Conservation (phyloP, 2,113 vertebrate genomes). For the Osmerus eperlanus region DNA sequence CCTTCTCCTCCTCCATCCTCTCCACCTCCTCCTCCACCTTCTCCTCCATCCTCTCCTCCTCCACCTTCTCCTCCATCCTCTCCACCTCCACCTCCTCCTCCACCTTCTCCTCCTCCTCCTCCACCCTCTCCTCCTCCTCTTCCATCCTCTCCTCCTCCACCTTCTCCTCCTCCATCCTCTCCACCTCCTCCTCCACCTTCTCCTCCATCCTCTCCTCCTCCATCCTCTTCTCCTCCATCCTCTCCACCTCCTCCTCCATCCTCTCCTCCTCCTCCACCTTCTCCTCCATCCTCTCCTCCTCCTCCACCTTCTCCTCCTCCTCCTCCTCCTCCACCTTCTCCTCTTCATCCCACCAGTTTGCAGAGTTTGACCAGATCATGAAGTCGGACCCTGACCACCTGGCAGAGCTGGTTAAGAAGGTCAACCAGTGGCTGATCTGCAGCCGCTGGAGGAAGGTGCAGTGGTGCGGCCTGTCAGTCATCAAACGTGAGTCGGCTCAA, state of each 20-base stretch:
- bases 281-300: too few relatives aligned
- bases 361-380: conserved; percentile 99
- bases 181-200: not conserved
- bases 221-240: too few relatives aligned
- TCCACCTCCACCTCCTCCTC: not conserved
- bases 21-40: not conserved
- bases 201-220: too few relatives aligned
- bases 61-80: not conserved
- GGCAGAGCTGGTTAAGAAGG: conserved; percentile 88
- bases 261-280: not conserved
- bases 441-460: conserved; percentile 99
- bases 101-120: not conserved
- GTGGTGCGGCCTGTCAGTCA: conserved; percentile 91
- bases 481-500: conserved; percentile 81
- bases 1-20: not conserved
- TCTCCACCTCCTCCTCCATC: not conserved
- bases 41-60: too few relatives aligned
- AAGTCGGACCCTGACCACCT: conserved; percentile 97
- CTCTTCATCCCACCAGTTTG: conserved; percentile 75
- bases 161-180: not conserved
- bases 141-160: not conserved
- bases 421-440: conserved; percentile 95
- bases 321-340: not conserved
- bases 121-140: not conserved
- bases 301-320: not conserved